A percentile compares a stretch with the other conserved stretches of the same genome.
These are phyloP conservation scores for Manis crassicaudata DNA, from an alignment of 2,797 vertebrate species.

Conservation along the genomic window DNA sequence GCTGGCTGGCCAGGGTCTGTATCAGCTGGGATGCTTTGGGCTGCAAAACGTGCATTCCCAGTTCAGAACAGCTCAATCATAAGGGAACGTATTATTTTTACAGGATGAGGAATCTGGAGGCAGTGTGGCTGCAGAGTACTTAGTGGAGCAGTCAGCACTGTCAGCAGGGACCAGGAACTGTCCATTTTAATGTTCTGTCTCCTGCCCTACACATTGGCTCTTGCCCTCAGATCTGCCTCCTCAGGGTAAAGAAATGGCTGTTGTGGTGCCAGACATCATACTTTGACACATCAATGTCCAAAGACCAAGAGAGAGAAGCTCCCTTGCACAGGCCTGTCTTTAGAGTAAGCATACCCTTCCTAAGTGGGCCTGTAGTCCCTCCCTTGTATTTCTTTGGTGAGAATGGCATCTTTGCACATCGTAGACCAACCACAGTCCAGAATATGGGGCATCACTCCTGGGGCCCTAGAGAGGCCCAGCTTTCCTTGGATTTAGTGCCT, in stretches of 20 bases:
- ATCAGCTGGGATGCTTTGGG: background rate
- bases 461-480: background rate
- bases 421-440: background rate
- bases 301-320: background rate
- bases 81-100: background rate
- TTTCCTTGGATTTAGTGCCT: background rate
- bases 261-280: background rate
- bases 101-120: background rate
- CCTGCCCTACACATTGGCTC: background rate
- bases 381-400: background rate
- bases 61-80: background rate
- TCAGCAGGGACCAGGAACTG: background rate
- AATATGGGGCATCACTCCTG: background rate
- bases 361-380: background rate
- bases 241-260: slow-evolving; percentile 24
- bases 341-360: background rate
- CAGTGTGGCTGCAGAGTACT: background rate
- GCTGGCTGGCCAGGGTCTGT: background rate
- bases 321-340: background rate
- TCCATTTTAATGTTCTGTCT: background rate
- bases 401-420: background rate
- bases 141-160: background rate
- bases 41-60: background rate
- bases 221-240: background rate
- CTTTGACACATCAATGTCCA: background rate